Evolutionary conservation across 2,797 vertebrate species (phyloP).

Genomic region (Glyptemys insculpta): DNA sequence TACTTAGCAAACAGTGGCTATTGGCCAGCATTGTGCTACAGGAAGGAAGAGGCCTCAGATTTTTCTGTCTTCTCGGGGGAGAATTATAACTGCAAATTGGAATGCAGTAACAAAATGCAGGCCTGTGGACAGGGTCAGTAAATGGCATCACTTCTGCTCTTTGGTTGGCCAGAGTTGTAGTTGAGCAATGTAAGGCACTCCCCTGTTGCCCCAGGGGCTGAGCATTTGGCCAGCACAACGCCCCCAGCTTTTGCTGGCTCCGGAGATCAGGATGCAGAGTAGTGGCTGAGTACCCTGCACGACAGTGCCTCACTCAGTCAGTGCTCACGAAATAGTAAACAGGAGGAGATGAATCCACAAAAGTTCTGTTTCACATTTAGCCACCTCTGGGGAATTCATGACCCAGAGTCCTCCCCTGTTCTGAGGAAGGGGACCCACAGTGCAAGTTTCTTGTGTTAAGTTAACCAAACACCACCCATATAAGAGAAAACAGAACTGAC

Average conservation of each 20-base stretch:
- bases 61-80: slow-evolving; percentile 52
- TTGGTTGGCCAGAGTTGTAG: not conserved
- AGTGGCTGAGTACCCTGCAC: rapidly evolving
- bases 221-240: rapidly evolving
- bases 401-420: not conserved
- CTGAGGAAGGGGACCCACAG: not conserved
- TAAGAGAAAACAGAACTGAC: not conserved
- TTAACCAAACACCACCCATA: not conserved
- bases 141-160: not conserved
- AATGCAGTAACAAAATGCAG: slow-evolving; percentile 56
- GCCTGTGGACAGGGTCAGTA: slow-evolving; percentile 38
- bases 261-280: not conserved
- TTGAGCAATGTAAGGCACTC: not conserved
- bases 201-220: not conserved
- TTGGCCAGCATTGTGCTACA: slow-evolving; percentile 24
- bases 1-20: slow-evolving; percentile 21
- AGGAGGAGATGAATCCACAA: not conserved
- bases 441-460: not conserved
- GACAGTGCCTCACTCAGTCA: not conserved
- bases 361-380: not conserved
- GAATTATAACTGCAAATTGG: slow-evolving; percentile 62
- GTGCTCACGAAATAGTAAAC: not conserved
- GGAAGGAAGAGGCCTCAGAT: slow-evolving; percentile 35
- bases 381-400: not conserved
- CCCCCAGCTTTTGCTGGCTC: rapidly evolving